These are phyloP conservation scores for Lasius platythorax DNA, from an alignment of 2,888 invertebrate species.

Conservation along the genomic window DNA sequence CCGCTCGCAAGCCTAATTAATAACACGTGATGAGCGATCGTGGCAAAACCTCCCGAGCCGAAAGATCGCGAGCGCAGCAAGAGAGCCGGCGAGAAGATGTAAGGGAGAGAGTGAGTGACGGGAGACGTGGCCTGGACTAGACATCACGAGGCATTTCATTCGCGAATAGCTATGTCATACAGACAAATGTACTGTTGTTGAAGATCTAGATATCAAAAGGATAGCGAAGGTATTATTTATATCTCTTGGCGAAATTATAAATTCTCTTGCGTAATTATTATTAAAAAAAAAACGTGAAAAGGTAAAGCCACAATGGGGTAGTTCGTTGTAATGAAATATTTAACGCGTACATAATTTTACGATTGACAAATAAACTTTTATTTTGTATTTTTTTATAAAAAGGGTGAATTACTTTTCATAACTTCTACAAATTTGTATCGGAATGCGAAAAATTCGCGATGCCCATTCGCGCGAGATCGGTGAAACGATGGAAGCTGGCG, in stretches of 20 bases:
- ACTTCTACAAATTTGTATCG: not conserved
- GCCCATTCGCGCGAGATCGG: not conserved
- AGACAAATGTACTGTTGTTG: conserved; percentile 32
- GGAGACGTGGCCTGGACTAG: conserved; percentile 47
- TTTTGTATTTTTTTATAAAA: not conserved
- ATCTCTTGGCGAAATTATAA: conserved; percentile 11
- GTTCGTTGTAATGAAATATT: not conserved
- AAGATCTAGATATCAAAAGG: not conserved
- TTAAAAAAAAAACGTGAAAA: not conserved
- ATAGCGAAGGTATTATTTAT: conserved; percentile 6
- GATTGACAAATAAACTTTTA: not conserved
- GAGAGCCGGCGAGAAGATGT: conserved; percentile 37
- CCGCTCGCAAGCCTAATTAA: conserved; percentile 82
- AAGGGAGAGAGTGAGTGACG: conserved; percentile 38
- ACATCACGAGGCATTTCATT: conserved; percentile 18
- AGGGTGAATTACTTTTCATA: not conserved
- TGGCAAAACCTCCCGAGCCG: conserved; percentile 77
- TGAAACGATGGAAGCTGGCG: conserved; percentile 44
- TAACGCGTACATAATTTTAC: not conserved
- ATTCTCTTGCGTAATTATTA: not conserved
- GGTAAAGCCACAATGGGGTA: not conserved
- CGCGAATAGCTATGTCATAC: conserved; percentile 28
- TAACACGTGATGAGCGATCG: conserved; percentile 84
- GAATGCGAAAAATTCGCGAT: not conserved
- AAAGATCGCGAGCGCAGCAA: conserved; percentile 58